Evolutionary conservation across 92 coral and sea anemone species (phyloP).

Genomic region (Actinernus sp.): DNA sequence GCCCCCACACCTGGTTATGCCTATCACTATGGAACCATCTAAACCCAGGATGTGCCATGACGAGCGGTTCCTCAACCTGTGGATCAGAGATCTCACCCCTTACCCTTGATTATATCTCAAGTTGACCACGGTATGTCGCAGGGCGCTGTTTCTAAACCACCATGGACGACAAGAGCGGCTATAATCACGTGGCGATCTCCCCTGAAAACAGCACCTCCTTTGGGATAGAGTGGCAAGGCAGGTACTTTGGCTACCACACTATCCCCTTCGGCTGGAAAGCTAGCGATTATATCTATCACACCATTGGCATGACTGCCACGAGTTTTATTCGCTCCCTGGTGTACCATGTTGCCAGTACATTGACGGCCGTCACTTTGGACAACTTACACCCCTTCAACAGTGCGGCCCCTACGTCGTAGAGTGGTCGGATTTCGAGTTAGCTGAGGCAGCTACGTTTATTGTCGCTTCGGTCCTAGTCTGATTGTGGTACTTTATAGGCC

Average conservation of each 20-base stretch:
- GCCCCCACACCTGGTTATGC: constrained; percentile 39
- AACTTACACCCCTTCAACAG: too few species aligned
- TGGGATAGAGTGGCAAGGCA: constrained; percentile 32
- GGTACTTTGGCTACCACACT: constrained; percentile 31
- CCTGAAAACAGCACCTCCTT: constrained; percentile 2
- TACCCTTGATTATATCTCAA: constrained; percentile 15
- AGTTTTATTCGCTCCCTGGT: constrained; percentile 38
- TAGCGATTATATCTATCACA: too few species aligned
- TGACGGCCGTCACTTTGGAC: constrained; percentile 59
- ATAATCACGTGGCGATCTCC: constrained; percentile 13
- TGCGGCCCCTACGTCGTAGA: background rate
- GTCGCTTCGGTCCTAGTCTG: constrained; percentile 18
- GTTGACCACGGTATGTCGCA: constrained; percentile 12
- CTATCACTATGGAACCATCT: constrained; percentile 15
- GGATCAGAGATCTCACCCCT: constrained; percentile 39
- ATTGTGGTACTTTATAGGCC: constrained; percentile 35
- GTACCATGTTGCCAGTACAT: constrained; percentile 52
- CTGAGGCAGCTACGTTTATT: constrained; percentile 41
- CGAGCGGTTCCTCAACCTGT: constrained; percentile 33
- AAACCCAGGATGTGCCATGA: constrained; percentile 42
- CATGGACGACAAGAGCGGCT: constrained; percentile 34
- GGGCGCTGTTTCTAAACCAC: background rate
- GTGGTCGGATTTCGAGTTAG: constrained; percentile 18
- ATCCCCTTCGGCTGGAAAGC: constrained; percentile 52
- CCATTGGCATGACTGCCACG: constrained; percentile 36